These are phyloP conservation scores for Oedothorax gibbosus DNA, from an alignment of 1,140 invertebrate genomes.

Conservation along the genomic window DNA sequence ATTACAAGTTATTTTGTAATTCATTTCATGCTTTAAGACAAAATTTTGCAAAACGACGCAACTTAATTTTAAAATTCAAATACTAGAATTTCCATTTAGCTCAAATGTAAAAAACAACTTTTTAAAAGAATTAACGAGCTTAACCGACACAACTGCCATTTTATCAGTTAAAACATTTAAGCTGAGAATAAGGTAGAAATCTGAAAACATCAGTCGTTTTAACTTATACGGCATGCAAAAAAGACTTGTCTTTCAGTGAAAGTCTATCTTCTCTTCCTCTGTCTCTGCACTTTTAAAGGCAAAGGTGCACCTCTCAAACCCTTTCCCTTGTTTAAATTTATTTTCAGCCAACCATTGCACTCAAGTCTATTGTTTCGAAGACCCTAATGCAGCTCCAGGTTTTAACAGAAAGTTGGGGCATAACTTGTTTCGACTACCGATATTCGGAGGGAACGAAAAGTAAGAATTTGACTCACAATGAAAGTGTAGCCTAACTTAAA, in stretches of 20 bases:
- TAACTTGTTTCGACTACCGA: slow-evolving; percentile 16
- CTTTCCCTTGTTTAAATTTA: slow-evolving; percentile 50
- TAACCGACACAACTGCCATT: too few relatives aligned
- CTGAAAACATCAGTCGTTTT: too few relatives aligned
- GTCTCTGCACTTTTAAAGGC: slow-evolving; percentile 25
- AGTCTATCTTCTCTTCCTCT: not conserved
- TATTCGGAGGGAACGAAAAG: slow-evolving; percentile 27
- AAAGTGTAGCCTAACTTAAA: too few relatives aligned
- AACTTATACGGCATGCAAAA: not conserved
- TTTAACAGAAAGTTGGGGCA: slow-evolving; percentile 16
- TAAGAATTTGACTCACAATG: slow-evolving; percentile 26
- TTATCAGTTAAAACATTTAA: too few relatives aligned
- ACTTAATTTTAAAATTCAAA: too few relatives aligned
- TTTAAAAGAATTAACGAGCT: too few relatives aligned
- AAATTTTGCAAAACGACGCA: too few relatives aligned
- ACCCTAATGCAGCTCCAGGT: slow-evolving; percentile 27
- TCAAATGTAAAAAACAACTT: too few relatives aligned
- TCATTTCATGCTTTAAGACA: too few relatives aligned
- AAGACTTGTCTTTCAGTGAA: not conserved
- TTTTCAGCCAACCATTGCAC: slow-evolving; percentile 50
- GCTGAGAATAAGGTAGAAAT: too few relatives aligned
- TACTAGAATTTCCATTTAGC: too few relatives aligned
- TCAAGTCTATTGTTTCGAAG: slow-evolving; percentile 36
- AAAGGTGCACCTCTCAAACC: slow-evolving; percentile 36
- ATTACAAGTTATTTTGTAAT: too few relatives aligned